phyloP scores from a whole-genome alignment of 2,888 invertebrate species.

The Elmis aenea region DNA sequence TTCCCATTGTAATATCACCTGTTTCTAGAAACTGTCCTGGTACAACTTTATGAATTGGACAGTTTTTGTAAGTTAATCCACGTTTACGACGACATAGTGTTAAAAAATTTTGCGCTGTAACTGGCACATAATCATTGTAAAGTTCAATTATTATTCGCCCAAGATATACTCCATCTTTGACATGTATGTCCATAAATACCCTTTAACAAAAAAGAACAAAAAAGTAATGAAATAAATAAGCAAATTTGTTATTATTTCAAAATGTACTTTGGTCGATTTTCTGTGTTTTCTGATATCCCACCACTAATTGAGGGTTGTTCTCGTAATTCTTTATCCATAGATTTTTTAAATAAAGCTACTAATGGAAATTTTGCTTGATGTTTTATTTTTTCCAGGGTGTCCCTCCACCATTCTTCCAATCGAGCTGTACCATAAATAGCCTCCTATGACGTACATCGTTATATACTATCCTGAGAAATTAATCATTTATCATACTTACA shows the following conservation, averaged over 20 bases:
- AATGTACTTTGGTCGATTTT: slow-evolving; percentile 22
- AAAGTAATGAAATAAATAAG: slow-evolving; percentile 1
- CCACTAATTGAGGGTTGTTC: slow-evolving; percentile 36
- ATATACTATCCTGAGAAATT: too few relatives aligned
- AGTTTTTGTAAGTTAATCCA: slow-evolving; percentile 38
- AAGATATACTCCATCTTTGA: slow-evolving; percentile 35
- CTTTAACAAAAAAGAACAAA: slow-evolving; percentile 25
- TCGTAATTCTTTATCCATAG: slow-evolving; percentile 30
- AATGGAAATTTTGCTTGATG: slow-evolving; percentile 34
- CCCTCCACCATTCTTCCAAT: slow-evolving; percentile 30
- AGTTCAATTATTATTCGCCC: slow-evolving; percentile 43
- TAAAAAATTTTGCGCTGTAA: slow-evolving; percentile 45
- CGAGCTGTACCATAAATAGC: slow-evolving; percentile 27
- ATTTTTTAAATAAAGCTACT: slow-evolving; percentile 28
- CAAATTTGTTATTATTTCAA: too few relatives aligned
- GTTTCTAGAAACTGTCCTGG: slow-evolving; percentile 50
- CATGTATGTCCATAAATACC: slow-evolving; percentile 42
- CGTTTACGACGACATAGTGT: slow-evolving; percentile 34
- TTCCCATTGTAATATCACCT: slow-evolving; percentile 51
- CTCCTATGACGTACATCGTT: slow-evolving; percentile 19
- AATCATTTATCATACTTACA: slow-evolving; percentile 16
- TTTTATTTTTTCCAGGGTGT: slow-evolving; percentile 27
- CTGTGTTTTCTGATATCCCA: slow-evolving; percentile 14
- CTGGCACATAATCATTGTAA: slow-evolving; percentile 42
- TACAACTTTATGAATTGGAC: slow-evolving; percentile 47